These are phyloP conservation scores for Pseudoatta argentina DNA, from an alignment of 1,140 invertebrate species.

Conservation along the genomic window DNA sequence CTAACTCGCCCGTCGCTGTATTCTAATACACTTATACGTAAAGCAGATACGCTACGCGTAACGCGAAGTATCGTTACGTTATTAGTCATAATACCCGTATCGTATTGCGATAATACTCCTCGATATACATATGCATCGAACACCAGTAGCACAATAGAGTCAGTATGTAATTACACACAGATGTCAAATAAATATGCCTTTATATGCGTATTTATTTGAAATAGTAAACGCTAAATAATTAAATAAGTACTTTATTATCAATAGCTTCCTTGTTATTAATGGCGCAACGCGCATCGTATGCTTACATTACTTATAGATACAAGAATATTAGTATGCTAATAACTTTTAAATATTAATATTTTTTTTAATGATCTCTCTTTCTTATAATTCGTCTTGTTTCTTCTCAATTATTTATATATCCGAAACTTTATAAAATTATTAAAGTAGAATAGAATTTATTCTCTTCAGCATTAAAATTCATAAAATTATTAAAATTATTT, in stretches of 20 bases:
- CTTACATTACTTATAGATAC: background rate
- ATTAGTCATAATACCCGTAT: slow-evolving; percentile 54
- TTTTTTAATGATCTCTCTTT: too few species aligned
- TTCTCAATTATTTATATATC: background rate
- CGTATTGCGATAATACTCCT: slow-evolving; percentile 6
- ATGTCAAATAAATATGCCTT: slow-evolving; percentile 1
- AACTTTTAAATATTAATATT: background rate
- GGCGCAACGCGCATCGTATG: background rate
- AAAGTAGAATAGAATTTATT: too few species aligned
- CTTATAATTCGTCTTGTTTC: background rate
- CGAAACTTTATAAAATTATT: background rate
- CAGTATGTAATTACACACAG: background rate
- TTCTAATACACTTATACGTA: slow-evolving; percentile 34
- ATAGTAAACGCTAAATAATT: background rate
- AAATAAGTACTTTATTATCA: background rate
- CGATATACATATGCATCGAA: background rate
- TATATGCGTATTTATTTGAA: background rate
- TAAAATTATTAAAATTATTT: too few species aligned
- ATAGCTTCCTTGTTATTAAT: background rate
- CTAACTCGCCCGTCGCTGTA: background rate
- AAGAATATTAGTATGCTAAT: background rate
- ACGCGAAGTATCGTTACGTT: background rate
- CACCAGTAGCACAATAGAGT: background rate
- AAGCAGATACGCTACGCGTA: slow-evolving; percentile 1
- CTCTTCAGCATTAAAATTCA: too few species aligned